Percentiles rank a stretch among this genome's conserved stretches.
These are phyloP conservation scores for Drosophila mimica DNA, from an alignment of 2,888 invertebrate genomes.

Conservation along the genomic window DNA sequence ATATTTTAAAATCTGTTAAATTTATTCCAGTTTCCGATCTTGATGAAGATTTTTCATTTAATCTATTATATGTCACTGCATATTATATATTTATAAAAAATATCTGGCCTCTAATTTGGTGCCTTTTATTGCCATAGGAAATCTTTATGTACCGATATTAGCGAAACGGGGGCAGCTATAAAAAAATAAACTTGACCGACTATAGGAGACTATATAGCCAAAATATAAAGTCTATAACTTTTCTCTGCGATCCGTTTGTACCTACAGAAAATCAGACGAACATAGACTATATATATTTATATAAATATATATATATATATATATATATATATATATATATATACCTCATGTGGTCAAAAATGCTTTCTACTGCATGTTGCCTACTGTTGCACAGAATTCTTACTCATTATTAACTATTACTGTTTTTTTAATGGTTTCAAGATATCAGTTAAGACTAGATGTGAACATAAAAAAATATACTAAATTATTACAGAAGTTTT, in stretches of 20 bases:
- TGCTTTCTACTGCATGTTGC: neutral
- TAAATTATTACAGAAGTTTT: conserved; percentile 2
- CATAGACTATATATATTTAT: neutral
- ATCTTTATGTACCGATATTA: neutral
- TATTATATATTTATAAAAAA: neutral
- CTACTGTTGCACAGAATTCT: neutral
- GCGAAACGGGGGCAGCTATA: neutral
- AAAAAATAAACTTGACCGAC: neutral
- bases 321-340: neutral
- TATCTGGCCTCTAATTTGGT: too few species aligned
- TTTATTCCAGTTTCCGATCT: neutral
- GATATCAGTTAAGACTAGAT: neutral
- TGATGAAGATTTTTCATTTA: neutral
- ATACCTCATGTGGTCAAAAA: too few species aligned
- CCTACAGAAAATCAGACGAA: neutral
- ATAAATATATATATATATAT: neutral
- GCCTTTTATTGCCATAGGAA: neutral
- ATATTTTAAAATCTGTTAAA: neutral
- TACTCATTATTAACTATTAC: neutral
- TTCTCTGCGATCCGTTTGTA: neutral
- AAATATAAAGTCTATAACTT: neutral
- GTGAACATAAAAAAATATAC: neutral
- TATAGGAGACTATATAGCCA: neutral
- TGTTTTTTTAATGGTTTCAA: neutral
- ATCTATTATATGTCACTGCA: neutral